Percentiles rank a stretch among this genome's conserved stretches.
Conservation (phyloP, 2,797 vertebrate genomes). For the Champsocephalus esox region DNA sequence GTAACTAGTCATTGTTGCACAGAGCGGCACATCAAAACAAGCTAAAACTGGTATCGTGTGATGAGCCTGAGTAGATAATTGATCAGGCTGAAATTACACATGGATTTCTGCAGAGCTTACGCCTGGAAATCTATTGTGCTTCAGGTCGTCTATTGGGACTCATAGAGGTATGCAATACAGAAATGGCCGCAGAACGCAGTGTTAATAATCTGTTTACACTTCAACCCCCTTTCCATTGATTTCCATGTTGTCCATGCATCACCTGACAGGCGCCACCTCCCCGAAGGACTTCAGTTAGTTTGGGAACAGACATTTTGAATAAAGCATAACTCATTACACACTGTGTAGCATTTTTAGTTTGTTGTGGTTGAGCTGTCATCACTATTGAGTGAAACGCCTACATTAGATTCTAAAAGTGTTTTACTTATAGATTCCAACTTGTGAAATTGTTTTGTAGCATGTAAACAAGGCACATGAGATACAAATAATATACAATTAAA, state of each 20-base stretch:
- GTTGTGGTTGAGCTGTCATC: neutral
- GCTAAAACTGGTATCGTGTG: conserved; percentile 60
- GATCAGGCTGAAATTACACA: conserved; percentile 84
- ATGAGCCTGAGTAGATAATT: conserved; percentile 82
- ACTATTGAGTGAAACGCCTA: neutral
- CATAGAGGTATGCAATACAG: conserved; percentile 79
- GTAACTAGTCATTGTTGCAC: conserved; percentile 52
- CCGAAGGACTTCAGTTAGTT: conserved; percentile 40
- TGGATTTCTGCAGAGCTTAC: conserved; percentile 78
- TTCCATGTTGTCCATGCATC: conserved; percentile 62
- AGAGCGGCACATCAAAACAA: conserved; percentile 64
- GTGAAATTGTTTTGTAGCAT: too few species aligned
- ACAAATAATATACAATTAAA: too few species aligned
- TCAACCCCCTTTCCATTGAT: conserved; percentile 73
- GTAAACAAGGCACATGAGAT: too few species aligned
- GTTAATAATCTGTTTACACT: conserved; percentile 82
- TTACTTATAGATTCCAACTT: too few species aligned
- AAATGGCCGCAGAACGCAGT: conserved; percentile 70
- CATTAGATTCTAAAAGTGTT: too few species aligned
- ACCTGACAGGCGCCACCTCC: conserved; percentile 42
- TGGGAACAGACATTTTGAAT: conserved; percentile 25
- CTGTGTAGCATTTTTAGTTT: neutral
- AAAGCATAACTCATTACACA: conserved; percentile 11
- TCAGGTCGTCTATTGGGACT: conserved; percentile 75
- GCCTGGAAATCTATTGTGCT: conserved; percentile 76